Base-by-base conservation (phyloP, 2,888 invertebrate genomes). In the Orthosia gracilis region DNA sequence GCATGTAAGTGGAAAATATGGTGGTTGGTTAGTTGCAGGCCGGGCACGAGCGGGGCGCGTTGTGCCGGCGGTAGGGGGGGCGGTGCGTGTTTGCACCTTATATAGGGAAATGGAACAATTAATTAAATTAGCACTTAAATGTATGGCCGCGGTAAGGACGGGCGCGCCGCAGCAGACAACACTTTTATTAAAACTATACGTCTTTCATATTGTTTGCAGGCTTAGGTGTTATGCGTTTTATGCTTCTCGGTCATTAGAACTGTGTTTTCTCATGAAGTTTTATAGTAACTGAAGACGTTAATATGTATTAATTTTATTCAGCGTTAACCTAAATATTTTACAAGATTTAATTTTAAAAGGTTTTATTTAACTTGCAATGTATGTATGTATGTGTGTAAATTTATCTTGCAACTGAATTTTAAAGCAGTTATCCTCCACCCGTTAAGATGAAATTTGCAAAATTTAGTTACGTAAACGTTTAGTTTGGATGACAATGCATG, bases 91-190 rank as follows among this genome's bases (percentile, higher is more conserved):
- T 88, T 69, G 82, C 86, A 69, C 76, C 79, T 90, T 92, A 92
- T 94, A 88, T 93, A 91, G 94, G 94, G 92, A 94, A 94, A 94
- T 94, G 92, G 93, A 89, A 92, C 94, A 92, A 96, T 96, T 95
- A 95, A 96, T 96, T 95, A 94, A 94, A 94, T 95, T 94, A 95
- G 93, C 93, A 94, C 92, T 94, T 92, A 92, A 95, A 93, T 92
- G 92, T 90, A 89, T 89, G 89, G 90, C 89, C 87, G 87, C 78
- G 82, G 85, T 83, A 85, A 88, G 89, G 86, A 86, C 89, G 90
- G 91, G 91, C 80, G 87, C 85, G 73, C 81, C 82, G 70, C 86
- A 80, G 50, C 69, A 55, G 61, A 65, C 68, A 87, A 80, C 88
- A 84, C 90, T 90, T 91, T 93, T 94, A 94, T 95, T 94, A 94